Base-by-base conservation (phyloP, 2,888 invertebrate genomes). In the Trissonchulus latispiculum region DNA sequence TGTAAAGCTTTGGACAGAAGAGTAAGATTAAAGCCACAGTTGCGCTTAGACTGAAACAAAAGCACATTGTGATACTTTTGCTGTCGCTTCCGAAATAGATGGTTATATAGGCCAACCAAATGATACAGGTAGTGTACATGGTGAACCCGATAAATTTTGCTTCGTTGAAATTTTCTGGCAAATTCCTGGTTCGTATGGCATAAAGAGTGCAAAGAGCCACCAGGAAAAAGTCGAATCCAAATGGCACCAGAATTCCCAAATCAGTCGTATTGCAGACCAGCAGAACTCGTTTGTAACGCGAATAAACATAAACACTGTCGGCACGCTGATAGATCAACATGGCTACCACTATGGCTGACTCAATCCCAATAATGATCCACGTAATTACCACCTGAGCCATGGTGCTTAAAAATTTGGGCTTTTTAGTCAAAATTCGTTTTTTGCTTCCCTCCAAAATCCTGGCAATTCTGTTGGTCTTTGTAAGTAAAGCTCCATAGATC, bases 121-220 rank as follows among this genome's bases (percentile, higher is more conserved):
- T 95, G 77, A 95, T 92, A 84, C 95, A 94, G 36, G 95, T 96
- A 64, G 95, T 95, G 86, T 95, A 99, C 97, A 99, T 97, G 33
- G 96, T 95, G 85, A 99, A 97, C 88, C 97, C 83, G 69, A 83
- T 83, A 74, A 81, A 82, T 75, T 82, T 82, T 37, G 85, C 85
- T 86, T 95, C 97, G 85, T 99, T 97, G 85, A 97, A 99, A 61
- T 95, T 95, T 84, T 97, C 97, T 0, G 97, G 99, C 76, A 97
- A 92, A 86, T 97, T 97, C 77, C 97, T 88, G 0, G 95, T 95
- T 68, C 94, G 89, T 0, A 95, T 90, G 0, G 97, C 97, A 83
- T 99, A 97, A 23, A 97, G 89, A 0, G 97, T 99, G 84, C 97
- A 97, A 75, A 90, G 85, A 1, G 87, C 85, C 75, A 91, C 88